Evolutionary conservation across 2,888 invertebrate genomes (phyloP).

Genomic region (Pachycephus smyrnensis): DNA sequence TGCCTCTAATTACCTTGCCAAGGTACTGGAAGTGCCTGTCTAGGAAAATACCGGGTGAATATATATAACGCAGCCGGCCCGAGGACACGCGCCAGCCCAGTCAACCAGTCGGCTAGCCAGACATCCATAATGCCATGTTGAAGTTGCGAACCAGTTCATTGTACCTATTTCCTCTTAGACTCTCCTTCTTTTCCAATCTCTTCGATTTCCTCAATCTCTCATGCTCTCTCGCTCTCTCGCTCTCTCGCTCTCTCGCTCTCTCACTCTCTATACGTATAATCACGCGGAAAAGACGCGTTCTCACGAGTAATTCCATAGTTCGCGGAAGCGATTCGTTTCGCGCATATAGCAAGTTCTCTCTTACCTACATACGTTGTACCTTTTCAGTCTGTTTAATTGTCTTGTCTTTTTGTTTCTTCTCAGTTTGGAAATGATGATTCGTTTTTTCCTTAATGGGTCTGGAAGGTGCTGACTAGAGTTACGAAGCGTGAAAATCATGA

Average conservation of each 20-base stretch:
- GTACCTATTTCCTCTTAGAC: background rate
- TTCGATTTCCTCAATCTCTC: background rate
- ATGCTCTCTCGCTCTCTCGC: background rate
- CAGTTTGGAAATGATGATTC: background rate
- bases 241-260: background rate
- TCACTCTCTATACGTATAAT: background rate
- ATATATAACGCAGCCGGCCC: background rate
- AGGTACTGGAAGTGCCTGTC: background rate
- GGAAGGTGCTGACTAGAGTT: background rate
- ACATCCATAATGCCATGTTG: background rate
- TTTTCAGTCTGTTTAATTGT: background rate
- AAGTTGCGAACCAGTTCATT: background rate
- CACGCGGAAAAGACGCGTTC: background rate
- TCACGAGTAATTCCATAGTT: background rate
- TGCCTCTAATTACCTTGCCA: background rate
- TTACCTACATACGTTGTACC: background rate
- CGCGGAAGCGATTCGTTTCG: background rate
- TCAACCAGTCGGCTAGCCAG: background rate
- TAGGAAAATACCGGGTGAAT: background rate
- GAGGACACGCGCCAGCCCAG: background rate
- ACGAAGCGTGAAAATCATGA: background rate
- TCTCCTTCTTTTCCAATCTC: background rate
- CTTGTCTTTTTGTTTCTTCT: background rate
- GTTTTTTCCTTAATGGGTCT: background rate
- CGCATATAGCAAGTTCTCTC: background rate